phyloP scores from a whole-genome alignment of 2,113 vertebrate genomes.

The Percina caprodes region DNA sequence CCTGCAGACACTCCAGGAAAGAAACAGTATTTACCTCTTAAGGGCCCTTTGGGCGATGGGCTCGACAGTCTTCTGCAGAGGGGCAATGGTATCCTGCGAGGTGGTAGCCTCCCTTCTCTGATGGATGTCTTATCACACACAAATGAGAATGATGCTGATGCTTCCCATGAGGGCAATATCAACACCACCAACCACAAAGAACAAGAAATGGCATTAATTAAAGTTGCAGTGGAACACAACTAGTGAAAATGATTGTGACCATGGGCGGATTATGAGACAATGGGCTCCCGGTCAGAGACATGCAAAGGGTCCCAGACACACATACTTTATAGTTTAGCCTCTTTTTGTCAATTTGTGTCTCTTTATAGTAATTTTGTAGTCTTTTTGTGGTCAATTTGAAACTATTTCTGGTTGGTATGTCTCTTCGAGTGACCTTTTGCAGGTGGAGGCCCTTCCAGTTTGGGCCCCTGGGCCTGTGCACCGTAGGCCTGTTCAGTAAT shows the following conservation, averaged over 20 bases:
- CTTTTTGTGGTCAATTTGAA: too few relatives aligned
- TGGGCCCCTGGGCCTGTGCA: too few relatives aligned
- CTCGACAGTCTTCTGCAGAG: conserved; percentile 29
- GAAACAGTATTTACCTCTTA: conserved; percentile 38
- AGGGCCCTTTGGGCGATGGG: conserved; percentile 37
- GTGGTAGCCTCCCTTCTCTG: conserved; percentile 64
- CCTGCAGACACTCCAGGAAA: conserved; percentile 24
- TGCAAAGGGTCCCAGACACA: too few relatives aligned
- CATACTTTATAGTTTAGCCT: too few relatives aligned
- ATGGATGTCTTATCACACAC: conserved; percentile 12
- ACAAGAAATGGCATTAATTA: conserved; percentile 26
- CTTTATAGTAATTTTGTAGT: too few relatives aligned
- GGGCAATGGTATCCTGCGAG: conserved; percentile 42
- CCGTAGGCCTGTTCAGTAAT: too few relatives aligned
- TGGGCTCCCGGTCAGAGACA: too few relatives aligned
- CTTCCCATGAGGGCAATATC: not conserved
- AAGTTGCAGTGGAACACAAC: conserved; percentile 27
- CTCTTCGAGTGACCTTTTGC: too few relatives aligned
- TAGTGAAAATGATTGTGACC: not conserved
- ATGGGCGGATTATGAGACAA: too few relatives aligned
- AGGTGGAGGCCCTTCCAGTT: too few relatives aligned
- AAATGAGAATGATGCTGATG: conserved; percentile 15
- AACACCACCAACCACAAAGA: not conserved
- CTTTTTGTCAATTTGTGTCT: too few relatives aligned
- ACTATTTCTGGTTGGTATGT: too few relatives aligned